Base-by-base conservation (phyloP, 2,797 vertebrate genomes). In the Hyperoplus lanceolatus region DNA sequence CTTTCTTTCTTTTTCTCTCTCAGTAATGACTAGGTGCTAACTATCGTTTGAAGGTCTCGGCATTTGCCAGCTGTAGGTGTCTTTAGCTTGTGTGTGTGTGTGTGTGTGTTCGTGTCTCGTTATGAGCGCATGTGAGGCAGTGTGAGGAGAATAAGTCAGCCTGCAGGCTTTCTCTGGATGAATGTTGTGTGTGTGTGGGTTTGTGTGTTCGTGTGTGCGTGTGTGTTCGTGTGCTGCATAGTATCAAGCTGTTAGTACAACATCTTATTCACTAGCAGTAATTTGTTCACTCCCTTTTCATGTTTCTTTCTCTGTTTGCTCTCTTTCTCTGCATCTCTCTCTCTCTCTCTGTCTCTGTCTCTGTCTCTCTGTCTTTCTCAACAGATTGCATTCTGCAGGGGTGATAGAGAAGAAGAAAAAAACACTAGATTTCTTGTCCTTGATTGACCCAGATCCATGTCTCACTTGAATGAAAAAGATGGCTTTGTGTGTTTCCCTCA, bases 371-470 rank as follows among this genome's bases (percentile, higher is more conserved):
- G 29, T 29, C 29, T 29, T 29, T 29, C 29, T 29, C 29, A 79
- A 87, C 84, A 75, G 77, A 86, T 90, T 90, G 85, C 75, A 87
- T 92, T 92, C 83, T 90, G 82, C 86, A 75, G 81, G 80, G 89
- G 68, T 72, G 81, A 69, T 18, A 79, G 50, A 80, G 70, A 79
- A 73, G 73, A 71, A 43, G 65, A 79, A 80, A 82, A 51, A 76
- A 63, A 87, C 58, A 65, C 46, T 67, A 82, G 80, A 90, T 84
- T 89, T 70, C 78, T 82, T 70, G 89, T 91, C 89, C 89, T 93
- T 92, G 86, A 88, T 56, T 89, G 83, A 91, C 87, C 84, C 84
- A 89, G 48, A 85, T 92, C 75, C 70, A 80, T 81, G 77, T 86
- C 83, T 79, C 39, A 10, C 43, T 64, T 70, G 86, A 86, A 86